phyloP scores from a whole-genome alignment of 2,113 vertebrate species.

The Catharus fuscescens region DNA sequence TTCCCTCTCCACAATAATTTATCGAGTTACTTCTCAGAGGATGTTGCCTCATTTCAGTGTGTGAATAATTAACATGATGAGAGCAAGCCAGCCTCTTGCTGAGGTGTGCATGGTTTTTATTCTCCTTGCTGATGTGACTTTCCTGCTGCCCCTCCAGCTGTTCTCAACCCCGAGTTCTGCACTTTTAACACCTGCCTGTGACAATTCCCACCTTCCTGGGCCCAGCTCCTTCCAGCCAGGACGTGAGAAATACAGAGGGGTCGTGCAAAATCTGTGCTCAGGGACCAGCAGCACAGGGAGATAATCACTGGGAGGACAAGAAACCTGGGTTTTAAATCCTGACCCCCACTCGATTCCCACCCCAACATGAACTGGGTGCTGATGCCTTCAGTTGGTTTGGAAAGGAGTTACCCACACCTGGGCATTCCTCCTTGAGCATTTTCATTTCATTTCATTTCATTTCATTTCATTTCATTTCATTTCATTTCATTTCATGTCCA shows the following conservation, averaged over 20 bases:
- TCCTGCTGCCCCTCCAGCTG: neutral
- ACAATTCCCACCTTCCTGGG: neutral
- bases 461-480: too few species aligned
- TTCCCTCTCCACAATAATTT: neutral
- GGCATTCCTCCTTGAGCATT: neutral
- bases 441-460: neutral
- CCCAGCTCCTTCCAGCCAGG: neutral
- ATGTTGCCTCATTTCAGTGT: accelerated
- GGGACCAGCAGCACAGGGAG: neutral
- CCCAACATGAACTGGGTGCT: neutral
- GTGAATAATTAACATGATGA: neutral
- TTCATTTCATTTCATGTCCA: neutral
- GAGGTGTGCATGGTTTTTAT: accelerated
- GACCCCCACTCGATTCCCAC: neutral
- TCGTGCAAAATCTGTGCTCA: accelerated
- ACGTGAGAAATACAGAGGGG: neutral
- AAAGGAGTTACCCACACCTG: neutral
- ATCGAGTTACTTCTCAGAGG: neutral
- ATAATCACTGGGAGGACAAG: neutral
- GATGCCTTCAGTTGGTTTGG: neutral
- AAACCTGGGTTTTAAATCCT: neutral
- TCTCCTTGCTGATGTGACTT: neutral
- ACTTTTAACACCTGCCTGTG: neutral
- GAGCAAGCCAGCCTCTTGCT: neutral
- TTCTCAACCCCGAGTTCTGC: accelerated